These are phyloP conservation scores for Fukomys damarensis DNA, from an alignment of 2,113 vertebrate species.

Conservation along the genomic window DNA sequence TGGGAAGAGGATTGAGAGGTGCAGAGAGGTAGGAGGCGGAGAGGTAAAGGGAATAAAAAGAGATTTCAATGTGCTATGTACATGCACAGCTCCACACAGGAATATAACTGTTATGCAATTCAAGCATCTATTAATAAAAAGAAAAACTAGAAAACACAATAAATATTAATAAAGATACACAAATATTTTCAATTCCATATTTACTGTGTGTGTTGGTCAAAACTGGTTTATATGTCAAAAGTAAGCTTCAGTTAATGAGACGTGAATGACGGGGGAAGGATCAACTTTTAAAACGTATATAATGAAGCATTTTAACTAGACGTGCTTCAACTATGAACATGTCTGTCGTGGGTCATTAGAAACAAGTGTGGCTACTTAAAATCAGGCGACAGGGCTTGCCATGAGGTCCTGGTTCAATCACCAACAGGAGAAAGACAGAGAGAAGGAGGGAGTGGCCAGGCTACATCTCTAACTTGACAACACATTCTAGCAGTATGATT, in stretches of 20 bases:
- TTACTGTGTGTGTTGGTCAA: slow-evolving; percentile 34
- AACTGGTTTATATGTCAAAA: not conserved
- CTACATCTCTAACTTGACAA: slow-evolving; percentile 10
- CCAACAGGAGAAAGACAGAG: not conserved
- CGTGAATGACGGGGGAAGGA: not conserved
- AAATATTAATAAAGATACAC: not conserved
- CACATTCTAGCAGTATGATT: not conserved
- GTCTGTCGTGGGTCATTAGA: not conserved
- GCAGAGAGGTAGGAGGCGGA: not conserved
- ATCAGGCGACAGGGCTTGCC: not conserved
- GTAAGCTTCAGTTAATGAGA: not conserved
- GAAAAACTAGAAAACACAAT: not conserved
- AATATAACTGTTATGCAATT: not conserved
- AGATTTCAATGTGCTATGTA: not conserved
- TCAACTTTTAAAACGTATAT: not conserved
- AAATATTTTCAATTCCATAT: not conserved
- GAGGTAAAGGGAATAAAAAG: not conserved
- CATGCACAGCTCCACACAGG: not conserved
- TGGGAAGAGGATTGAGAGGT: not conserved
- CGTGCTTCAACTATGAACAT: not conserved
- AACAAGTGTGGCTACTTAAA: not conserved
- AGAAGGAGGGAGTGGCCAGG: not conserved
- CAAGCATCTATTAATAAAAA: not conserved
- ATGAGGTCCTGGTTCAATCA: not conserved
- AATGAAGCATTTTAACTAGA: not conserved